These are phyloP conservation scores for Oncorhynchus kisutch DNA, from an alignment of 2,113 vertebrate genomes.

Conservation along the genomic window DNA sequence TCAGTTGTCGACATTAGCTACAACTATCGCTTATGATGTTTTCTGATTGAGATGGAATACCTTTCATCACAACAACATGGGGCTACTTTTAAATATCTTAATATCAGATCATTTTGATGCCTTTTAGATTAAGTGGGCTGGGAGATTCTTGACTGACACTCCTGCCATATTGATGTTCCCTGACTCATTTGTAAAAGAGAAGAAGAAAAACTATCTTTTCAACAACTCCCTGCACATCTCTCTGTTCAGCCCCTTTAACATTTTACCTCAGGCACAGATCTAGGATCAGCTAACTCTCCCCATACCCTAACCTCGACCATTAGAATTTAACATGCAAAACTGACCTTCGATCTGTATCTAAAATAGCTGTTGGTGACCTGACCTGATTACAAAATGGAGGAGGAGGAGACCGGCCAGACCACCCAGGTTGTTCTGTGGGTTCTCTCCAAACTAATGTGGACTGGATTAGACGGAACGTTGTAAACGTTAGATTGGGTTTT, in stretches of 20 bases:
- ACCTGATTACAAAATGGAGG: conserved; percentile 62
- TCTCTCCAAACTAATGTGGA: conserved; percentile 48
- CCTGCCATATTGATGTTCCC: conserved; percentile 61
- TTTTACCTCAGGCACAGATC: background rate
- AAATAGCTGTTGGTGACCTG: conserved; percentile 49
- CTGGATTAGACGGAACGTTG: conserved; percentile 43
- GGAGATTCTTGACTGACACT: conserved; percentile 62
- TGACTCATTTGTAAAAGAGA: conserved; percentile 51
- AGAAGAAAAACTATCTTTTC: too few species aligned
- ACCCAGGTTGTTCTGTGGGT: conserved; percentile 49
- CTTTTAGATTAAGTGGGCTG: conserved; percentile 55
- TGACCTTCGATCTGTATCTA: background rate
- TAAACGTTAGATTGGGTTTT: conserved; percentile 46
- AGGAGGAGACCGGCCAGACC: conserved; percentile 36
- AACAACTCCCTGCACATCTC: too few species aligned
- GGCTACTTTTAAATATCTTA: conserved; percentile 24
- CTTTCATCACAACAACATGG: conserved; percentile 43
- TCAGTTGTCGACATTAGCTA: conserved; percentile 59
- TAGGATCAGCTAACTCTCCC: background rate
- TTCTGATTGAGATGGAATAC: conserved; percentile 61
- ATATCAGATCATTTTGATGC: conserved; percentile 55
- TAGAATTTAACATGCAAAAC: background rate
- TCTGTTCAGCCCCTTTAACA: too few species aligned
- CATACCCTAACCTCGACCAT: background rate
- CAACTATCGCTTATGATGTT: conserved; percentile 49